Conservation (phyloP, 2,113 vertebrate species). For the Laterallus jamaicensis region DNA sequence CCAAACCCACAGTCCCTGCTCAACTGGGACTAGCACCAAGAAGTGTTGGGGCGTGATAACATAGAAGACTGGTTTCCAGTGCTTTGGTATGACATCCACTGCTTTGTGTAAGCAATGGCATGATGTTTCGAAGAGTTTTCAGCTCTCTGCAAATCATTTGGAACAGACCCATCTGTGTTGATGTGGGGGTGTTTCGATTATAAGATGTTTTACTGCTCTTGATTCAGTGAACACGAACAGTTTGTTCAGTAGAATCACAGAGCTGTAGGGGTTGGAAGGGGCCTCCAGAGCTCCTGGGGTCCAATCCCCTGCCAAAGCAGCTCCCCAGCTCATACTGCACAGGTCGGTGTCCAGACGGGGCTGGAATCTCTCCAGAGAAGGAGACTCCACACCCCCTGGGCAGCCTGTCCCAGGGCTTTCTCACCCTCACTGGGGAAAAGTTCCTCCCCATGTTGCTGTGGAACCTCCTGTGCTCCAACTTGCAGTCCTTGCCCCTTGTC, state of each 20-base stretch:
- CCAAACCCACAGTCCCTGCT: not conserved
- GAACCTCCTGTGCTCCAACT: too few relatives aligned
- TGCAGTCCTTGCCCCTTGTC: too few relatives aligned
- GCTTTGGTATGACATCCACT: not conserved
- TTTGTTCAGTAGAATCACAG: not conserved
- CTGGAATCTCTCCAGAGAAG: too few relatives aligned
- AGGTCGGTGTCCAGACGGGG: too few relatives aligned
- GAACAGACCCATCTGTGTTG: not conserved
- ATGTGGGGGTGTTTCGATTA: not conserved
- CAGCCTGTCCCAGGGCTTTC: too few relatives aligned
- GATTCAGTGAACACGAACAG: not conserved
- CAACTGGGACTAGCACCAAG: not conserved
- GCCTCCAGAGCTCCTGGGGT: too few relatives aligned
- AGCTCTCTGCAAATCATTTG: not conserved
- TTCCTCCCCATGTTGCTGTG: too few relatives aligned
- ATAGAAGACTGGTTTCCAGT: not conserved
- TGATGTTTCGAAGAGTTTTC: not conserved
- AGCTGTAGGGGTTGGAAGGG: too few relatives aligned
- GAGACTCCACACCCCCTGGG: too few relatives aligned
- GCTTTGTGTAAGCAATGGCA: not conserved
- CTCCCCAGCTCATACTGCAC: too few relatives aligned
- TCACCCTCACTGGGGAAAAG: too few relatives aligned
- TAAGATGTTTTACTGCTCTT: not conserved
- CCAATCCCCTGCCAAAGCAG: too few relatives aligned
- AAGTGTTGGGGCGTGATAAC: not conserved